Percentiles rank a stretch among this genome's conserved stretches.
These are phyloP conservation scores for Acromyrmex echinatior DNA, from an alignment of 1,140 invertebrate genomes.

Conservation along the genomic window DNA sequence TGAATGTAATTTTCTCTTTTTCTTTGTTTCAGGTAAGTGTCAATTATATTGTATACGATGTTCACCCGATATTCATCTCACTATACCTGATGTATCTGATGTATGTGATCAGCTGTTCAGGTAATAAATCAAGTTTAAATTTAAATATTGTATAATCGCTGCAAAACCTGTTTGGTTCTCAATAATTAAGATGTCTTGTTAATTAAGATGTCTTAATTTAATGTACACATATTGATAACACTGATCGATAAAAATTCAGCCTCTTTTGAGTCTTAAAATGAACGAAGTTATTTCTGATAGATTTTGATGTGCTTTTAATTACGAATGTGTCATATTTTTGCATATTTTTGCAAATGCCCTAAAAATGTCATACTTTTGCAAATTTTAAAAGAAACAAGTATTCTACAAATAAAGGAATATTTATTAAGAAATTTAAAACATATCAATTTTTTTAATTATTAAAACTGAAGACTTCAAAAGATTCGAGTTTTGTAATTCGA, in stretches of 20 bases:
- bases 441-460: not conserved
- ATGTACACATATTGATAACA: constrained; percentile 7
- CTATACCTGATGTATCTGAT: not conserved
- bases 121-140: constrained; percentile 34
- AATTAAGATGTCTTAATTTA: constrained; percentile 56
- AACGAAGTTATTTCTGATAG: no score
- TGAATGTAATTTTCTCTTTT: constrained; percentile 67
- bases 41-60: constrained; percentile 23
- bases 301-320: no score
- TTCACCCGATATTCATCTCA: not conserved
- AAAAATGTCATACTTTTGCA: not conserved
- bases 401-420: not conserved
- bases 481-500: not conserved
- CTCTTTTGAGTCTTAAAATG: not conserved
- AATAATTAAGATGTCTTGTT: constrained; percentile 44
- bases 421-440: not conserved
- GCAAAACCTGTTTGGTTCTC: not conserved
- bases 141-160: constrained; percentile 42
- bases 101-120: not conserved
- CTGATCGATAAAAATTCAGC: no score
- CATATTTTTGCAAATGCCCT: no score
- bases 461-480: not conserved
- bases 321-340: not conserved
- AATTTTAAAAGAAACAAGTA: not conserved
- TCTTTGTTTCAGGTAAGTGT: constrained; percentile 76